Evolutionary conservation across 2,113 vertebrate species (phyloP), one percentile per base, ranked within the genome.

Genomic region (Gorsachius goisagi): DNA sequence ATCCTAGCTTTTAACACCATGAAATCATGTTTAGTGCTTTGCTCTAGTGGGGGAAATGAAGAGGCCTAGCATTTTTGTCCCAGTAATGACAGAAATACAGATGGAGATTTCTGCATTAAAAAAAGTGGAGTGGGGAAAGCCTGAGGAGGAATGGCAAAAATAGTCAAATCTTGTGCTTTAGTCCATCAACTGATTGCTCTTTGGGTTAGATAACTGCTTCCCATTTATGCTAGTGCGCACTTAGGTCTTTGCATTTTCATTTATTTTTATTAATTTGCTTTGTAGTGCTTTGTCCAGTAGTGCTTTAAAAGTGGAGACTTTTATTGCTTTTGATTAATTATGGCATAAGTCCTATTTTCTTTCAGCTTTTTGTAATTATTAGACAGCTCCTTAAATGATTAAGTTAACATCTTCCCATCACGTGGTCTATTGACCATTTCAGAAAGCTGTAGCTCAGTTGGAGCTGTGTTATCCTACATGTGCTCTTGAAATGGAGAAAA

Each of bases 1-100:
- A 68, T 50, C 11, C 23, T 72, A 33, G 41, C 83, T 91, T 94
- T 95, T 87, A 95, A 78, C 89, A 75, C 63, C 68, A 47, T 89
- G 56, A 90, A 94, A 89, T 85, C 35, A 58, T 56, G 76, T 86
- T 96, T 58, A 90, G 37, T 77, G 49, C 49, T 82, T 91, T 86
- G 66, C 35, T 89, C 14, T 74, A 15, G 35, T 7, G 3, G 6
- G 26, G 6, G 18, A 12, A 83, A 50, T 89, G 66, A 78, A 74
- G 81, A 56, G 81, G 33, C 8, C 35, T 89, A 66, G 63, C 52
- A 18, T 87, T 92, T 86, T 82, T 39, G 6, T 85, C 32, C 17
- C 5, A 35, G n/a, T 81, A 93, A 63, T 49, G 33, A n/a, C 69
- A 85, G 63, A 90, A 69, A 77, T 63, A 74, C 11, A 67, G 7